These are phyloP conservation scores for Sepioteuthis lessoniana DNA, from an alignment of 2,888 invertebrate species.

Conservation along the genomic window DNA sequence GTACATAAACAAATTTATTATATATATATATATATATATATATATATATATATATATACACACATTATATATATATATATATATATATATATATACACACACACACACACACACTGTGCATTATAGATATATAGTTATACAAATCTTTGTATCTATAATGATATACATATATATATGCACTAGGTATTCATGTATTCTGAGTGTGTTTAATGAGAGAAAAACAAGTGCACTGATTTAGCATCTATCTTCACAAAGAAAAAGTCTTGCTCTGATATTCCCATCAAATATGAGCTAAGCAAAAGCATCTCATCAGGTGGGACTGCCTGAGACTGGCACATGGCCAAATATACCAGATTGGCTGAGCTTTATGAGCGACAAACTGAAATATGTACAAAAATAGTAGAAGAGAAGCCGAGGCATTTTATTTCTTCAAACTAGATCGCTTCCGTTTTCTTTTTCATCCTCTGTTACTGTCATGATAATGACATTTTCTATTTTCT, in stretches of 20 bases:
- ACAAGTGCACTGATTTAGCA: neutral
- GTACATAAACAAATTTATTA: too few species aligned
- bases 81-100: neutral
- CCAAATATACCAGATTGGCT: neutral
- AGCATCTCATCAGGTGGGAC: neutral
- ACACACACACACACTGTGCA: neutral
- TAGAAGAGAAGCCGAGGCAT: neutral
- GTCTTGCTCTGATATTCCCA: neutral
- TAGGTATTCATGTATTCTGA: neutral
- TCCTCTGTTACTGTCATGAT: too few species aligned
- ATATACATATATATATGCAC: too few species aligned
- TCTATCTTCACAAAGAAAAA: neutral
- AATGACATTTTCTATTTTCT: too few species aligned
- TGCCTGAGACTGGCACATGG: neutral
- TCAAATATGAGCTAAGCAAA: neutral
- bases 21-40: too few species aligned
- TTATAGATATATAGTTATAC: too few species aligned
- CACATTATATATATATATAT: too few species aligned
- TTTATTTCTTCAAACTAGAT: neutral
- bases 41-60: conserved; percentile 3
- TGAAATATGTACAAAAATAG: neutral
- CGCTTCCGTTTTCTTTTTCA: too few species aligned
- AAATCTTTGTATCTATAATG: too few species aligned
- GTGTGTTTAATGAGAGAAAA: neutral
- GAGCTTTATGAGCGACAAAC: neutral